phyloP scores from a whole-genome alignment of 2,888 invertebrate species.

The Uloborus plumipes region DNA sequence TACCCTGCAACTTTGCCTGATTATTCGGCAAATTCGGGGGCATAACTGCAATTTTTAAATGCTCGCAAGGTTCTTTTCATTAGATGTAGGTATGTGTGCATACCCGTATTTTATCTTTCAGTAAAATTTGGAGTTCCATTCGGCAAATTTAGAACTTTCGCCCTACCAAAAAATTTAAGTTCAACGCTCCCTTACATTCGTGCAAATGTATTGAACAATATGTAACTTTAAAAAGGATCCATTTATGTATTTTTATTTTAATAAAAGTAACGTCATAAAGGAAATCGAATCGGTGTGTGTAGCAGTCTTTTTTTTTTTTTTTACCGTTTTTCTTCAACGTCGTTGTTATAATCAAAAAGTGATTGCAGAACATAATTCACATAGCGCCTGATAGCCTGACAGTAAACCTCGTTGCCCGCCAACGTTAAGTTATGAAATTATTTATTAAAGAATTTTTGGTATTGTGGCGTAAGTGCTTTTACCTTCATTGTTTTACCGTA shows the following conservation, averaged over 20 bases:
- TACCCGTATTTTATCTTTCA: too few species aligned
- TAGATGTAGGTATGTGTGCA: too few species aligned
- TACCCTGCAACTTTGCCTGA: too few species aligned
- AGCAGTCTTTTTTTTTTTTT: not conserved
- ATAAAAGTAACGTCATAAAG: not conserved
- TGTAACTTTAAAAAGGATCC: not conserved
- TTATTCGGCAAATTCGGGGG: too few species aligned
- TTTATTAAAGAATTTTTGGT: constrained; percentile 37
- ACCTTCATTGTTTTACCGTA: constrained; percentile 44
- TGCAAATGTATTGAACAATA: too few species aligned
- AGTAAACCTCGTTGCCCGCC: constrained; percentile 17
- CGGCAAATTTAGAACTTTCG: too few species aligned
- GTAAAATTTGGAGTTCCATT: too few species aligned
- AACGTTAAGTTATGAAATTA: constrained; percentile 40
- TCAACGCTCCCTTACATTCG: too few species aligned
- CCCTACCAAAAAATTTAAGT: too few species aligned
- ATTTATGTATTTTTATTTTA: not conserved
- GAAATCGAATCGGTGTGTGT: not conserved
- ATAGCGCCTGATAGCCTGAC: constrained; percentile 8
- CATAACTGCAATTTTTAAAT: too few species aligned
- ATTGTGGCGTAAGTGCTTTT: constrained; percentile 28
- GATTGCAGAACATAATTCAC: constrained; percentile 36
- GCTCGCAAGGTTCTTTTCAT: too few species aligned
- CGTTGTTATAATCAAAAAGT: not conserved
- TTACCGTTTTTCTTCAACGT: not conserved